Conservation (phyloP, 1,140 invertebrate species). For the Aculops lycopersici region DNA sequence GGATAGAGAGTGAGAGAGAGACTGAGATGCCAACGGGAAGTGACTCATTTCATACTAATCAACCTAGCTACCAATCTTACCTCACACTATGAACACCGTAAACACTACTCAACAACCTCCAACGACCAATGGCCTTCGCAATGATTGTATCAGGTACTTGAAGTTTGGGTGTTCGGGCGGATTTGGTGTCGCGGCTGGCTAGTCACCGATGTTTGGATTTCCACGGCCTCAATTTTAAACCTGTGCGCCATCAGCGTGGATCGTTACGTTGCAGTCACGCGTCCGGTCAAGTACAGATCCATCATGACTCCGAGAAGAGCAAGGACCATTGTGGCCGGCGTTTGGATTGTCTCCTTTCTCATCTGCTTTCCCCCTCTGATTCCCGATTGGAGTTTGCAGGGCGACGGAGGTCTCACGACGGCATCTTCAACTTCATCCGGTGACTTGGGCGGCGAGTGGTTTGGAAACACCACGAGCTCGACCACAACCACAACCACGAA, state of each 20-base stretch:
- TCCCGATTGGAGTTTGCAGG: no score
- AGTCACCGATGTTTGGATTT: constrained; percentile 75
- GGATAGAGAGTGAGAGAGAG: no score
- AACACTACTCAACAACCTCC: no score
- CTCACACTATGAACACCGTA: no score
- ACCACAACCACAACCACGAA: no score
- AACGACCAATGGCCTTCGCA: no score
- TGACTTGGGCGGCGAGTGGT: neutral
- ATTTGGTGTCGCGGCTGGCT: constrained; percentile 65
- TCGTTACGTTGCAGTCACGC: constrained; percentile 70
- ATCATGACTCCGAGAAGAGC: constrained; percentile 62
- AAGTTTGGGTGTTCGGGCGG: constrained; percentile 65
- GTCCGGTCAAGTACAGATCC: constrained; percentile 60
- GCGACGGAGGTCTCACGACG: constrained; percentile 71
- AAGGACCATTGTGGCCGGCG: constrained; percentile 47
- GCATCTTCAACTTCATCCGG: constrained; percentile 12
- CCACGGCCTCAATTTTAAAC: constrained; percentile 74
- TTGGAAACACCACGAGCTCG: constrained; percentile 3
- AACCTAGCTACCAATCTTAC: no score
- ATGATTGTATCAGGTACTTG: no score
- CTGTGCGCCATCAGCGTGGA: constrained; percentile 49
- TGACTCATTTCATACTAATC: no score
- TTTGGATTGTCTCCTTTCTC: constrained; percentile 78
- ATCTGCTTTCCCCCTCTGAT: constrained; percentile 60
- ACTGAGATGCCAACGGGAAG: no score